Conservation (phyloP, 2,113 vertebrate genomes). For the Collichthys lucidus region DNA sequence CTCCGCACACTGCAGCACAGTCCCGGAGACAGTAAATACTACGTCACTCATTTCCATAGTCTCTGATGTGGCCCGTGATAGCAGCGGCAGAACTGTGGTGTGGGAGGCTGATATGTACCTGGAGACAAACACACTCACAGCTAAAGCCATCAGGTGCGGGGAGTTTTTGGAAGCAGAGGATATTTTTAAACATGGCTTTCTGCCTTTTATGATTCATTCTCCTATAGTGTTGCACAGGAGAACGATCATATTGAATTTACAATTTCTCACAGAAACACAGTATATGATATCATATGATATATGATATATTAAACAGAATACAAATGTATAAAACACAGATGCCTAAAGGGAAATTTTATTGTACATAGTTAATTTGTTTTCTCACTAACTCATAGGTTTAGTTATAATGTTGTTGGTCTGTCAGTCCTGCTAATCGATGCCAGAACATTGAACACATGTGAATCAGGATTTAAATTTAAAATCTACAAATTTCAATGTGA, state of each 20-base stretch:
- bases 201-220: conserved; percentile 42
- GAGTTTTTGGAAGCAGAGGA: conserved; percentile 25
- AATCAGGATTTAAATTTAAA: too few species aligned
- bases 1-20: not conserved
- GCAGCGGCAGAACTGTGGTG: conserved; percentile 32
- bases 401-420: too few species aligned
- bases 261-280: not conserved
- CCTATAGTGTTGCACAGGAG: conserved; percentile 19
- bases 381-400: too few species aligned
- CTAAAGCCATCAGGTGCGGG: not conserved
- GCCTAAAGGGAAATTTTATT: not conserved
- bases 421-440: too few species aligned
- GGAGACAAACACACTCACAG: conserved; percentile 50
- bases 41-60: conserved; percentile 69
- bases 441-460: too few species aligned
- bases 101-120: conserved; percentile 64
- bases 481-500: too few species aligned
- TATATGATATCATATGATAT: not conserved
- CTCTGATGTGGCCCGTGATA: conserved; percentile 68
- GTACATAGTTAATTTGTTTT: too few species aligned
- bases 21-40: conserved; percentile 29
- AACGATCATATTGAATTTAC: not conserved
- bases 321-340: not conserved
- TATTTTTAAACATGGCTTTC: conserved; percentile 56
- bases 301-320: not conserved